Base-by-base conservation (phyloP, 2,113 vertebrate species). In the Sitta europaea region DNA sequence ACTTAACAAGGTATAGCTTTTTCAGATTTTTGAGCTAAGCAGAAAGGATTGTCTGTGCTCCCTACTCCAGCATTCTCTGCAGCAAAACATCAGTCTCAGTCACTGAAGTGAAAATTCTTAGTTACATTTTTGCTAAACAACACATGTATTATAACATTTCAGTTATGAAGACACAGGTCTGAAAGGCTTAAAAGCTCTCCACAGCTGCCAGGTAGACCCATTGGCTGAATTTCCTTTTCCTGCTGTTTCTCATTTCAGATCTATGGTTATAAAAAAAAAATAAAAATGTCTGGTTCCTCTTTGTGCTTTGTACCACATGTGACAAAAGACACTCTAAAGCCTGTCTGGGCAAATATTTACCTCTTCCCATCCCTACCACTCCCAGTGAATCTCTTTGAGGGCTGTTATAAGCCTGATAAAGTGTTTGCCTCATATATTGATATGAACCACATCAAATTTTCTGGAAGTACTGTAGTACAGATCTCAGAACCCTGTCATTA, bases 211-310 rank as follows among this genome's bases (percentile, higher is more conserved):
- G 53, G 89, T 55, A 82, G 18, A 72, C 42, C 55, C 55, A 6
- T 23, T 90, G 73, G 40, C 42, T 90, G 33, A 42, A 43, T 80
- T 81, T 90, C 86, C 38, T 40, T 40, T 70, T 23, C 38, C 58
- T 75, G 45, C 72, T 94, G 48, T 93, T 92, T 74, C 79, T 87
- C 48, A 79, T 92, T 95, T 91, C 73, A 87, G 62, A 74, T 93
- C 68, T 55, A 47, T 19, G 31, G 83, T 76, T 96, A 70, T 87
- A 79, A 76, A 29, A 89, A 53, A 89, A 77, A 75, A 96, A 59
- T 3, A 89, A 77, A 75, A 96, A 59, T 3, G 8, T 47, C 61
- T 77, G 71, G 38, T 83, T 76, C 45, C 18, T 71, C n/a, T 88
- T 87, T 83, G 42, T 77, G 17, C 38, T 40, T 10, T 18, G 28